Percentiles rank a stretch among this genome's conserved stretches.
Evolutionary conservation across 2,113 vertebrate genomes (phyloP).

Genomic region (Rhabdornis inornatus): DNA sequence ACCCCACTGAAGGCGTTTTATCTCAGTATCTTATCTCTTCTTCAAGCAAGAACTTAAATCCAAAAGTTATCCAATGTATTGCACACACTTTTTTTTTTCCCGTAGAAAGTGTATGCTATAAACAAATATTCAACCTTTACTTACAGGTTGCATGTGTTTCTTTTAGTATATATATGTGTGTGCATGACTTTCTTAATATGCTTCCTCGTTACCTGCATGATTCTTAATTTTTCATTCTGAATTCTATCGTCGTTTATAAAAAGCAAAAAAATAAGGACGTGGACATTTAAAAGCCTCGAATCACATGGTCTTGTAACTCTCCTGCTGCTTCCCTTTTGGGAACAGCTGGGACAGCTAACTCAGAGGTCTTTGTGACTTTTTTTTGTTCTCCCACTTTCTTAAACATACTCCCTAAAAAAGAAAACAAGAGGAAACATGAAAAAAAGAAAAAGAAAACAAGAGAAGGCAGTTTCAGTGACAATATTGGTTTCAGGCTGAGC

Average conservation of each 20-base stretch:
- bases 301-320: not conserved
- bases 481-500: not conserved
- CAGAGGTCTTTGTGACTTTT: not conserved
- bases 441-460: not conserved
- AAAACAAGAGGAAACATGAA: not conserved
- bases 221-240: not conserved
- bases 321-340: not conserved
- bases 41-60: not conserved
- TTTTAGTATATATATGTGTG: not conserved
- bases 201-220: fast-evolving
- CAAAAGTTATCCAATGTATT: not conserved
- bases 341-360: not conserved
- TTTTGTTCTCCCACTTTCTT: not conserved
- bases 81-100: not conserved
- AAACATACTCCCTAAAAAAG: not conserved
- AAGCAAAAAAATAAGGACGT: not conserved
- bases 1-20: not conserved
- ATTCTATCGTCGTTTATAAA: not conserved
- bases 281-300: not conserved
- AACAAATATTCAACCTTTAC: not conserved
- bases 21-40: no score
- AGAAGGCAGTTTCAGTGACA: not conserved
- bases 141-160: fast-evolving
- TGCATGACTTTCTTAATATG: not conserved
- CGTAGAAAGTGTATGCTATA: not conserved